Conservation (phyloP, 2,888 invertebrate species). For the Conistra vaccinii region DNA sequence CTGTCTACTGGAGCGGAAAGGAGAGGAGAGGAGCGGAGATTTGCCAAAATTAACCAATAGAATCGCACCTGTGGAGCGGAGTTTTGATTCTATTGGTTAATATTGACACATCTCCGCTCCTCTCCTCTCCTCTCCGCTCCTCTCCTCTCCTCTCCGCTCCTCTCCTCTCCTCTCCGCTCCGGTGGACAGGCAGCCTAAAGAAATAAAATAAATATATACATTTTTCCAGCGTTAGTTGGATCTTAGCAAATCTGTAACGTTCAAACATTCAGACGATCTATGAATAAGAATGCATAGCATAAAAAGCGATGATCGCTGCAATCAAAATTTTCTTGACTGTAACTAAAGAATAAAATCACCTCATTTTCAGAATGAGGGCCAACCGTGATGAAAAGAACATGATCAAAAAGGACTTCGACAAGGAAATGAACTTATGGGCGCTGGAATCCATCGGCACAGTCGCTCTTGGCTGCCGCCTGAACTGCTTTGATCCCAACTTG, state of each 20-base stretch:
- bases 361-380: constrained; percentile 86
- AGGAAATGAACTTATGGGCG: constrained; percentile 92
- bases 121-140: too few relatives aligned
- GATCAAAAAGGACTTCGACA: constrained; percentile 89
- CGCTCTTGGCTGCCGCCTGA: constrained; percentile 81
- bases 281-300: not conserved
- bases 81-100: too few relatives aligned
- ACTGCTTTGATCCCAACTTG: constrained; percentile 79
- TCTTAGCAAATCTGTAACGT: not conserved
- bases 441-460: constrained; percentile 90
- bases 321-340: not conserved
- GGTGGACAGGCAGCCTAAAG: too few relatives aligned
- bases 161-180: too few relatives aligned
- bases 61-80: too few relatives aligned
- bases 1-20: too few relatives aligned
- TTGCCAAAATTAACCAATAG: too few relatives aligned
- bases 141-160: too few relatives aligned
- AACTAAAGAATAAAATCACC: not conserved
- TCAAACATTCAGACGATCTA: not conserved
- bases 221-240: not conserved
- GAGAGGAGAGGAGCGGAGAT: too few relatives aligned
- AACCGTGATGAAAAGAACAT: constrained; percentile 88
- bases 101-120: too few relatives aligned
- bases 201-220: not conserved
- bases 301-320: not conserved